Evolutionary conservation across 2,113 vertebrate genomes (phyloP).

Genomic region (Cygnus buccinator): DNA sequence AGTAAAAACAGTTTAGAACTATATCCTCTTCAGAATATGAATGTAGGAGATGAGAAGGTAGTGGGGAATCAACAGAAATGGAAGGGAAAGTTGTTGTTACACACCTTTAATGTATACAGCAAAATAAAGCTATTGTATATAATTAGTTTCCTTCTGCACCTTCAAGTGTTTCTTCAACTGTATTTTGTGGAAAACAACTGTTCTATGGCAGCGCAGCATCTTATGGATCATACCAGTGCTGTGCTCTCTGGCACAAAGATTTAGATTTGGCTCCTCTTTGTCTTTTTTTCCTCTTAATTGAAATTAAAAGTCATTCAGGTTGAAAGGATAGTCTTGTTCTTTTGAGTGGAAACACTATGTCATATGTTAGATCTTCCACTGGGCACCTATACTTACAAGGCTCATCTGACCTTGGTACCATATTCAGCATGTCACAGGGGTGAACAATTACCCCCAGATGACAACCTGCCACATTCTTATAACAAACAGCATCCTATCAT

Average conservation of each 20-base stretch:
- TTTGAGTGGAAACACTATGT: neutral
- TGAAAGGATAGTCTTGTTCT: neutral
- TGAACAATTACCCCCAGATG: neutral
- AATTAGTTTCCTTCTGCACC: neutral
- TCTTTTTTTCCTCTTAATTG: neutral
- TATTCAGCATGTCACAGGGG: neutral
- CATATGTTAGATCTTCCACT: neutral
- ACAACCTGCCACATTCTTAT: neutral
- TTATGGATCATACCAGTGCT: neutral
- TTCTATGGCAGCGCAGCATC: neutral
- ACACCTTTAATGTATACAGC: neutral
- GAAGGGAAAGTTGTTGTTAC: neutral
- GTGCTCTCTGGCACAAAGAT: neutral
- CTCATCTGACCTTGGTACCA: neutral
- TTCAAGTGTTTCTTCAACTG: neutral
- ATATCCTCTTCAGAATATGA: neutral
- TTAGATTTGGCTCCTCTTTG: neutral
- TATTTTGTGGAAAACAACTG: neutral
- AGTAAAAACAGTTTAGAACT: neutral
- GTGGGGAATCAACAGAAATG: neutral
- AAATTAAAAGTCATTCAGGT: neutral
- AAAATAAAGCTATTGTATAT: neutral
- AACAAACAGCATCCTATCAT: neutral
- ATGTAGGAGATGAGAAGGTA: fast-evolving
- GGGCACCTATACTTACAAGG: neutral